Evolutionary conservation across 92 coral and sea anemone species (phyloP).

Genomic region (Phenganax marumi): DNA sequence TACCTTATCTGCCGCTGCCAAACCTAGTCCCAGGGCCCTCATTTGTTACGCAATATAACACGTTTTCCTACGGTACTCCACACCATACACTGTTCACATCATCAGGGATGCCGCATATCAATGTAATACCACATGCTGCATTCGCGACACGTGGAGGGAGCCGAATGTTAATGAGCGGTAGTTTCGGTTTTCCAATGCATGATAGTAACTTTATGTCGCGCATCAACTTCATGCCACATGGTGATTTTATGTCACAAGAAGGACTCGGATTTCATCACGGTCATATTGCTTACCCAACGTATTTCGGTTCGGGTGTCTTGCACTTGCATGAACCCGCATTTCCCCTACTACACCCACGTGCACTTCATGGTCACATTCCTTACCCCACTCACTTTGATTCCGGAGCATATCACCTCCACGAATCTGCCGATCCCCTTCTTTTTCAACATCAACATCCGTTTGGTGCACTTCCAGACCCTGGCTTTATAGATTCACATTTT

Average conservation of each 20-base stretch:
- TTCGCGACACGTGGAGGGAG: constrained; percentile 1
- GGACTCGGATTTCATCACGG: constrained; percentile 26
- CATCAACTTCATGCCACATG: neutral
- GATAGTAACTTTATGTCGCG: neutral
- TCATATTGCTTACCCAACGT: constrained; percentile 37
- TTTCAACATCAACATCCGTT: constrained; percentile 33
- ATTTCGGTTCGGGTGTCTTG: constrained; percentile 30
- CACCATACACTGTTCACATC: constrained; percentile 15
- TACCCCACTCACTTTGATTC: constrained; percentile 40
- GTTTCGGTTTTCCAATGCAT: constrained; percentile 14
- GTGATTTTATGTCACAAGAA: neutral
- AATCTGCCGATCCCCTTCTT: constrained; percentile 25
- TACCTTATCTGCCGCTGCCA: constrained; percentile 9
- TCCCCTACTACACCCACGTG: constrained; percentile 13
- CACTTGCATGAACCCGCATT: constrained; percentile 34
- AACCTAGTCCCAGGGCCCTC: constrained; percentile 33
- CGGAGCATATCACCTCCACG: constrained; percentile 43
- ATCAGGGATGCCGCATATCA: constrained; percentile 19
- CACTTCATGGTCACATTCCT: neutral
- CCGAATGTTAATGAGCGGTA: neutral
- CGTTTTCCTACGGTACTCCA: constrained; percentile 10
- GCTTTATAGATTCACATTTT: constrained; percentile 29
- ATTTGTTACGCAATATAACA: constrained; percentile 5
- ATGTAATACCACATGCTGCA: constrained; percentile 31
- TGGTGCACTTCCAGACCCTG: constrained; percentile 32